A percentile compares a stretch with the other conserved stretches of the same genome.
Conservation (phyloP, 1,140 invertebrate species). For the Tetragonula clypearis region DNA sequence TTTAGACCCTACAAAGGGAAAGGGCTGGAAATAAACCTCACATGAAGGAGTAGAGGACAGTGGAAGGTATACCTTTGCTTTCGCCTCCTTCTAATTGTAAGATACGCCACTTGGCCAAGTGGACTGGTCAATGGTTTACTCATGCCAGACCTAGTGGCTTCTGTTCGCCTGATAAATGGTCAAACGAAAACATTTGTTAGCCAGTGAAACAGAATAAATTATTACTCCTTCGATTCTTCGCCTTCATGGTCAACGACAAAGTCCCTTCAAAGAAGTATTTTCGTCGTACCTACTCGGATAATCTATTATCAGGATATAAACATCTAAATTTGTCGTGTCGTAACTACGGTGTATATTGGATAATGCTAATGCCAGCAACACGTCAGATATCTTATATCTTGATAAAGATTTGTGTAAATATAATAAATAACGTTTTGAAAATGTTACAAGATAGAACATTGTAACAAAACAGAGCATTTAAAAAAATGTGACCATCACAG, state of each 20-base stretch:
- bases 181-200: conserved; percentile 68
- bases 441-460: too few species aligned
- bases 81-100: background rate
- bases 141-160: conserved; percentile 20
- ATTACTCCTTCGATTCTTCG: background rate
- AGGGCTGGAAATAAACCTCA: conserved; percentile 37
- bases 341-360: too few species aligned
- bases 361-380: too few species aligned
- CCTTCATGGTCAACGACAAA: too few species aligned
- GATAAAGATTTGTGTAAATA: too few species aligned
- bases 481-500: too few species aligned
- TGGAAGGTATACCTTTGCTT: background rate
- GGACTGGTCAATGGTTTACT: conserved; percentile 54
- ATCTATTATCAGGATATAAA: too few species aligned
- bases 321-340: too few species aligned
- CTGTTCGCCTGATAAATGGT: conserved; percentile 70
- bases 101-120: background rate
- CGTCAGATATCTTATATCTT: too few species aligned
- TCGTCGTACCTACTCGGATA: too few species aligned
- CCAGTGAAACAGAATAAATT: conserved; percentile 52
- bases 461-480: too few species aligned
- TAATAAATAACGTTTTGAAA: too few species aligned
- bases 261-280: background rate
- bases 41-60: background rate
- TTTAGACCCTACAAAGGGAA: conserved; percentile 67